phyloP scores from a whole-genome alignment of 2,113 vertebrate species.

The Sebastes schlegelii region DNA sequence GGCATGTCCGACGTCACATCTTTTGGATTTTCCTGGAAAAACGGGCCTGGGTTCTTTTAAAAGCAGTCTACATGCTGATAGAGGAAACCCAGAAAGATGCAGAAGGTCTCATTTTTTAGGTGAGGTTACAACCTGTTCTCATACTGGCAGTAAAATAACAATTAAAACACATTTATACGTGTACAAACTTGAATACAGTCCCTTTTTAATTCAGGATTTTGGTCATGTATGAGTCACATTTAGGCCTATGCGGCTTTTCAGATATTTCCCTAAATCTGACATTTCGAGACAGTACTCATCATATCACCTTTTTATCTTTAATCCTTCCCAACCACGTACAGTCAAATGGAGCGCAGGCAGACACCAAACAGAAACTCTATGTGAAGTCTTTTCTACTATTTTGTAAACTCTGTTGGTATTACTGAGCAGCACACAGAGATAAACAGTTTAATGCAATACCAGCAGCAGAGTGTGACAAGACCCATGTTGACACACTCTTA shows the following conservation, averaged over 20 bases:
- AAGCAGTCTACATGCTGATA: no score
- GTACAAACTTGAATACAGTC: no score
- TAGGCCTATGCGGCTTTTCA: background rate
- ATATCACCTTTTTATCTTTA: background rate
- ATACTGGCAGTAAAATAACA: no score
- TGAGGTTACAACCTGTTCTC: no score
- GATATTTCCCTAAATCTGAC: background rate
- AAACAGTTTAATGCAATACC: conserved; percentile 32
- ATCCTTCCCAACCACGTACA: background rate
- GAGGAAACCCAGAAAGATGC: no score
- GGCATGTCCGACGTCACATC: no score
- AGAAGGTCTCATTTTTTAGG: no score
- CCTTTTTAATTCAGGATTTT: background rate
- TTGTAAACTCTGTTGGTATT: conserved; percentile 4
- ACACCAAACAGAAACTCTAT: background rate
- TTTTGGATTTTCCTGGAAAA: no score
- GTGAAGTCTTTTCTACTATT: conserved; percentile 19
- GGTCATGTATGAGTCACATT: background rate
- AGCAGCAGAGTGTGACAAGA: conserved; percentile 50
- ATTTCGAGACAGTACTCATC: background rate
- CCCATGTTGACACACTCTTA: conserved; percentile 46
- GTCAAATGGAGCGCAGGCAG: background rate
- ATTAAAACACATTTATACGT: no score
- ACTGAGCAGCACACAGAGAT: conserved; percentile 10
- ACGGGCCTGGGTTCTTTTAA: no score